Evolutionary conservation across 2,888 invertebrate genomes (phyloP), one percentile per base, ranked within the genome.

Genomic region (Lepetodrilus schrolli): DNA sequence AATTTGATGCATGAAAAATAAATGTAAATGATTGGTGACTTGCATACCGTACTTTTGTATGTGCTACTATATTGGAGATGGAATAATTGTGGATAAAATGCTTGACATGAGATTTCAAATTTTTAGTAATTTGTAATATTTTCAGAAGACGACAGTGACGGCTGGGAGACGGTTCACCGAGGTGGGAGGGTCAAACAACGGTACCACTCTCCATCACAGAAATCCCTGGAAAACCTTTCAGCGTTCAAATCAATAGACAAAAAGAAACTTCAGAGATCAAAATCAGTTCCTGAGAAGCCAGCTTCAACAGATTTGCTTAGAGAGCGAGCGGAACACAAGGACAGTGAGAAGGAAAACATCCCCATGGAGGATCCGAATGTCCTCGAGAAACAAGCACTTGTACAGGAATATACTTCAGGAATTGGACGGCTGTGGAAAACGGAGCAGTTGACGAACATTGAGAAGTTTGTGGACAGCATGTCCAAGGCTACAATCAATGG

Each of bases 91-190:
- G n/a, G n/a, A n/a, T n/a, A n/a, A n/a, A n/a, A n/a, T n/a, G n/a
- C n/a, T n/a, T n/a, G n/a, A n/a, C n/a, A n/a, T n/a, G n/a, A n/a
- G n/a, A n/a, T n/a, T n/a, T n/a, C n/a, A n/a, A n/a, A n/a, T n/a
- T n/a, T n/a, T n/a, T n/a, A n/a, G n/a, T n/a, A n/a, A n/a, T n/a
- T n/a, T n/a, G n/a, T n/a, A n/a, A n/a, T n/a, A n/a, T n/a, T n/a
- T 69, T 23, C 30, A 69, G 69, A 48, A 48, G 70, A 48, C 58
- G 90, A 91, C 70, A 81, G 85, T 49, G 91, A 91, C 74, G 97
- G 97, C 0, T 97, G 97, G 97, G 93, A 96, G 78, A 97, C 95
- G 0, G 97, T 97, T 0, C 90, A 90, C 0, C 94, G 91, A 74
- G 89, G 90, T 49, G 84, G 95, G 10, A 83, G 84, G 70, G 72